Evolutionary conservation across 2,113 vertebrate species (phyloP).

Genomic region (Myrmecobius fasciatus): DNA sequence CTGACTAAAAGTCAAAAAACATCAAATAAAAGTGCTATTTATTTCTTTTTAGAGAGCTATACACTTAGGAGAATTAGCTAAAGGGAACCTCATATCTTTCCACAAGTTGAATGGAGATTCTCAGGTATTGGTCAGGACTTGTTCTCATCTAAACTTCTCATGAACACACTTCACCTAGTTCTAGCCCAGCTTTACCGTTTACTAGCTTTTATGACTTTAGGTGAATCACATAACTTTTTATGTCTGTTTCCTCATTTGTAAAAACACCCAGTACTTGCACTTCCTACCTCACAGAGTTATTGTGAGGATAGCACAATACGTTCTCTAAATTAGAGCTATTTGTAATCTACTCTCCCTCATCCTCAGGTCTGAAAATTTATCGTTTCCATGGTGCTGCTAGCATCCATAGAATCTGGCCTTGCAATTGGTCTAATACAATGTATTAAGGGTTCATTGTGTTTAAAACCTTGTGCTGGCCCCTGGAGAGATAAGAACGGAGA

Average conservation of each 20-base stretch:
- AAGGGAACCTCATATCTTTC: background rate
- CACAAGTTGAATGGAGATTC: constrained; percentile 20
- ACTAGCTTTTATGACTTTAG: background rate
- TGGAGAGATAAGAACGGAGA: background rate
- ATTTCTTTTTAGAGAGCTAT: background rate
- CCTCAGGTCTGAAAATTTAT: background rate
- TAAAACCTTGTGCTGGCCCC: background rate
- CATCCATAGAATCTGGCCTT: background rate
- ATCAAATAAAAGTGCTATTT: background rate
- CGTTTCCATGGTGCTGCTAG: background rate
- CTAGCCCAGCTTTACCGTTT: background rate
- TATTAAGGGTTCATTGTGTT: background rate
- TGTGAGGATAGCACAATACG: background rate
- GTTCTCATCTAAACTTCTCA: background rate
- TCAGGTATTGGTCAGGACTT: constrained; percentile 26
- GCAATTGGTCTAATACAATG: background rate
- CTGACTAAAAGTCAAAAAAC: background rate
- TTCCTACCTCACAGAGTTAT: constrained; percentile 25
- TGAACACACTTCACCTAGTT: background rate
- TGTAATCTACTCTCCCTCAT: constrained; percentile 1
- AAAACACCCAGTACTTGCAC: constrained; percentile 13
- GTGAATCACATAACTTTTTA: background rate
- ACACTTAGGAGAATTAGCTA: background rate
- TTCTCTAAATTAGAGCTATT: background rate
- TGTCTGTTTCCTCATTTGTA: background rate